Base-by-base conservation (phyloP, 2,888 invertebrate genomes). In the Rapana venosa region DNA sequence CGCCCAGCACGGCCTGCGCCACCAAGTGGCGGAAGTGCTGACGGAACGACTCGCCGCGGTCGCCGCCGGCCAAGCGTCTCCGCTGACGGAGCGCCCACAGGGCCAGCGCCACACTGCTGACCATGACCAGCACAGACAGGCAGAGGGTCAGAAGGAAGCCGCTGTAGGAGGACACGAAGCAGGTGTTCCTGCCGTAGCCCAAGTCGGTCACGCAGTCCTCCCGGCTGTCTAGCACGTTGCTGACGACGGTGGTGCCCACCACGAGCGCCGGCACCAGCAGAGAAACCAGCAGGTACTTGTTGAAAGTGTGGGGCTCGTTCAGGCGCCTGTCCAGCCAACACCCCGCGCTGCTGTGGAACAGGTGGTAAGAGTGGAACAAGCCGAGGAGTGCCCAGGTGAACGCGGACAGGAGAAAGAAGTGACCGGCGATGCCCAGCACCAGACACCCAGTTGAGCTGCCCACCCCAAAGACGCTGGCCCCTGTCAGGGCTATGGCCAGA, bases 361-460 rank as follows among this genome's bases (percentile, higher is more conserved):
- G 92, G 20, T 79, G 79, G 77, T 90, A 92, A 91, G 92, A 92
- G 77, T 93, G 93, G 88, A 90, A 92, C 17, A 92, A 91, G 86
- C 93, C 93, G 8, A 93, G 66, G 32, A 92, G 91, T 91, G 93
- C 92, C 56, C 92, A 91, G 86, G 90, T 90, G 79, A 93, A 93
- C 5, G 93, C 91, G 13, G 92, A 89, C 11, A 94, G 70, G 92
- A 93, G 93, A 35, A 92, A 92, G 86, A 92, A 92, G 88, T 94
- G 94, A 4, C 91, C 91, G 4, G 90, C 15, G 6, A 92, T 81
- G 26, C 93, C 92, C 13, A 93, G 36, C 1, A 90, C 56, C 30
- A 22, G 26, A 84, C 93, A 93, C 1, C 66, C 47, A 17, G n/a
- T 32, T 0, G 56, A 86, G 56, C 36, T 66, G 26, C 17, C 79